Evolutionary conservation across 2,888 invertebrate species (phyloP).

Genomic region (Ophion ellenae): DNA sequence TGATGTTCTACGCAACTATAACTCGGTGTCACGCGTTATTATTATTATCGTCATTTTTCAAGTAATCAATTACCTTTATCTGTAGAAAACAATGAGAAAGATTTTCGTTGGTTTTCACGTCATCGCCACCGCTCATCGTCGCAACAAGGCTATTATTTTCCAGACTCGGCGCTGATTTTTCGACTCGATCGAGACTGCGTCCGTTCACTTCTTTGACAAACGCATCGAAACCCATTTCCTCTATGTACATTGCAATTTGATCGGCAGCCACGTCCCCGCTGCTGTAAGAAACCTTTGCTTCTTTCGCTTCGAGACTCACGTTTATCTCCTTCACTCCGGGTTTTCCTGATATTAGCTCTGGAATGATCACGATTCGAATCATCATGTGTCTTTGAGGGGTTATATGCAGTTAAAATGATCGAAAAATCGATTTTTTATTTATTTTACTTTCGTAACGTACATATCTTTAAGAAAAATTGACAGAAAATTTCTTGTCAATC

Average conservation of each 20-base stretch:
- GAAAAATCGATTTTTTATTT: no score
- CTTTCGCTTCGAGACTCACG: conserved; percentile 87
- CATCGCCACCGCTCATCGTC: conserved; percentile 73
- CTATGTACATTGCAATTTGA: conserved; percentile 88
- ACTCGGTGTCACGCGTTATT: background rate
- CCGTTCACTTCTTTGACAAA: conserved; percentile 84
- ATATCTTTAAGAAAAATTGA: no score
- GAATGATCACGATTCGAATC: conserved; percentile 24
- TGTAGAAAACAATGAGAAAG: conserved; percentile 78
- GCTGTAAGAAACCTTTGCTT: conserved; percentile 87
- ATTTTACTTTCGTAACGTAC: no score
- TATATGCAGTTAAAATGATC: no score
- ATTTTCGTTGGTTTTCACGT: conserved; percentile 64
- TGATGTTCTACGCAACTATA: background rate
- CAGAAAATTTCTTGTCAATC: no score
- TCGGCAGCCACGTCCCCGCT: conserved; percentile 84
- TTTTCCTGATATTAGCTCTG: conserved; percentile 87
- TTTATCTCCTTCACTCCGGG: conserved; percentile 87
- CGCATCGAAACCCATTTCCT: conserved; percentile 93
- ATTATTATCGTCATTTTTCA: background rate
- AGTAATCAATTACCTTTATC: conserved; percentile 73
- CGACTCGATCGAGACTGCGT: conserved; percentile 61
- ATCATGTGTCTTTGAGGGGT: background rate
- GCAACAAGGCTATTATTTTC: conserved; percentile 68
- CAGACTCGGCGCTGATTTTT: conserved; percentile 55